These are phyloP conservation scores for Plecturocebus donacophilus DNA, from an alignment of 2,113 vertebrate genomes.

Conservation along the genomic window DNA sequence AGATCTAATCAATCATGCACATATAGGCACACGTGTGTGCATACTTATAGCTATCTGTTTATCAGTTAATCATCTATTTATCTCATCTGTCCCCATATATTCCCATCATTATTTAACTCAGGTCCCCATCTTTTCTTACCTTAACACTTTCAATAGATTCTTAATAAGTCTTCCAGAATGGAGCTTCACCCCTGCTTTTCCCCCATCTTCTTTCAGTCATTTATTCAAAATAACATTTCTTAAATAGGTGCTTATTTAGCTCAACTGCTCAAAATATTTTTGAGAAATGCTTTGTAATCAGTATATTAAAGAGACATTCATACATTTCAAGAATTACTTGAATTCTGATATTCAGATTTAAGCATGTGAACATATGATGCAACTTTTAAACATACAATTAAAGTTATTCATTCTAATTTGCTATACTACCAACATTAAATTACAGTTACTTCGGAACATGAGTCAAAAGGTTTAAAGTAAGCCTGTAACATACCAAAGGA, in stretches of 20 bases:
- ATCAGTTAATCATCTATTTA: not conserved
- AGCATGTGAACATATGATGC: too few relatives aligned
- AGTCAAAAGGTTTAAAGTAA: too few relatives aligned
- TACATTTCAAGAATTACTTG: too few relatives aligned
- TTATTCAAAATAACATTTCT: not conserved
- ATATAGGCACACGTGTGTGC: rapidly evolving
- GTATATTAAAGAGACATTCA: too few relatives aligned
- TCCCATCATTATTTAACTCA: not conserved
- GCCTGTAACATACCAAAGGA: too few relatives aligned
- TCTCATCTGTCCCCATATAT: not conserved
- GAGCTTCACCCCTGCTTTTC: rapidly evolving
- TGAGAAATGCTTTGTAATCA: too few relatives aligned
- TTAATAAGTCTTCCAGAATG: not conserved
- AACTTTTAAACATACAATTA: too few relatives aligned
- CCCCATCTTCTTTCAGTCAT: not conserved
- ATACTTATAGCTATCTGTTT: not conserved
- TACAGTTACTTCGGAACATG: too few relatives aligned
- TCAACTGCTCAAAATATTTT: not conserved
- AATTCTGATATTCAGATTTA: too few relatives aligned
- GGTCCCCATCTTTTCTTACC: not conserved
- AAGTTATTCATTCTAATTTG: too few relatives aligned
- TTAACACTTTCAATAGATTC: not conserved
- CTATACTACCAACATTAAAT: too few relatives aligned
- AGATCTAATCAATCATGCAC: not conserved
- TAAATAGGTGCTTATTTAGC: not conserved